phyloP scores from a whole-genome alignment of 2,113 vertebrate genomes.

The Pseudorectes ferrugineus region DNA sequence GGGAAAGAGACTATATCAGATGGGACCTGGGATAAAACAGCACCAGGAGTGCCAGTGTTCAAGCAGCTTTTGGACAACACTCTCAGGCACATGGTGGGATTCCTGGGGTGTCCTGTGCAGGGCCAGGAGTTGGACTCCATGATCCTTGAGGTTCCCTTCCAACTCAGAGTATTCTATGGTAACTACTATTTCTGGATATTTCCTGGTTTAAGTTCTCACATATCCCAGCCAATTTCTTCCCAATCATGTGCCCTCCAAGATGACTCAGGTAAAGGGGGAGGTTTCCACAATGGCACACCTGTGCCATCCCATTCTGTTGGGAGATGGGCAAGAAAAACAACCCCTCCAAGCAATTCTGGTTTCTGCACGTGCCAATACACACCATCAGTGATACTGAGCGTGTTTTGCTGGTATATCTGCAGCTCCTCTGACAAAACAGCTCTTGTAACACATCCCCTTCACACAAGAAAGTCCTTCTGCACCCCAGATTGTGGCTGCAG shows the following conservation, averaged over 20 bases:
- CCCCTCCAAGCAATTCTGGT: background rate
- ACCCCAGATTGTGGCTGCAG: accelerated
- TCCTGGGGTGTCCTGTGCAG: background rate
- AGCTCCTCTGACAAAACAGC: background rate
- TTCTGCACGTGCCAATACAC: background rate
- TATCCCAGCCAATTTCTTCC: background rate
- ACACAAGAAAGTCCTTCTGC: background rate
- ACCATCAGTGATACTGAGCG: background rate
- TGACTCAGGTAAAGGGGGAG: background rate
- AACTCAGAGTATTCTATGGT: background rate
- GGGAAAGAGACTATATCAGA: background rate
- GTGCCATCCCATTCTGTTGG: accelerated
- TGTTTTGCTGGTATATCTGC: background rate
- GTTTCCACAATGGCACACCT: background rate
- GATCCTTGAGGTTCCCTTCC: background rate
- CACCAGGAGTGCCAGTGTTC: background rate
- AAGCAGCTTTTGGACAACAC: background rate
- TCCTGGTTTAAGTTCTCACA: background rate
- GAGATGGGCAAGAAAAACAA: background rate
- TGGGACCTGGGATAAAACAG: background rate
- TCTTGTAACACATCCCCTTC: background rate
- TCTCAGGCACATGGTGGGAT: background rate
- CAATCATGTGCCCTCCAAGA: background rate
- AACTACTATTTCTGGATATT: background rate
- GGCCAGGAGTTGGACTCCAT: background rate